Base-by-base conservation (phyloP, 2,797 vertebrate species). In the Oreochromis mossambicus region DNA sequence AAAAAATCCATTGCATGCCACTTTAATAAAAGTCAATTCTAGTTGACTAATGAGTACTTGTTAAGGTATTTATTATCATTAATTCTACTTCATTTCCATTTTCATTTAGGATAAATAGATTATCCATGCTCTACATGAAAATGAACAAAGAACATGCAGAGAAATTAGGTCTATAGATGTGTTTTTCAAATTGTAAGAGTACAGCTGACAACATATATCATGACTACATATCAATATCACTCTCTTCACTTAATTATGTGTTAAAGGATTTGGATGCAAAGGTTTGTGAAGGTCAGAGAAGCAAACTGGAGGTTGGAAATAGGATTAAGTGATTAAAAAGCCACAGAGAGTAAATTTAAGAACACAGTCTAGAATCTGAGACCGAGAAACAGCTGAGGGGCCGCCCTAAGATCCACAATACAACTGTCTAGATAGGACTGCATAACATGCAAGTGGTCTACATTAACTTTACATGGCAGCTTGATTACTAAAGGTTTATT, bases 81-180 rank as follows among this genome's bases (percentile, higher is more conserved):
- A 87, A 89, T 87, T 87, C 29, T 6, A 55, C 41, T 79, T 90
- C 55, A 89, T 92, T 93, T 92, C 73, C 88, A 89, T 92, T 93
- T 92, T 41, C 87, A 89, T 80, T 78, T 48, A 76, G 58, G 43
- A 10, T 92, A 77, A 89, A 90, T 80, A 82, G 52, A 90, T 89
- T 85, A 87, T 13, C 41, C 75, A 38, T 43, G 88, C 83, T 70
- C 51, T 41, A 36, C 21, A 34, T 41, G 58, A 73, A 75, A 78
- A 48, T 26, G 43, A 88, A 63, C 61, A 8, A 8, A 3, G 9
- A 70, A 85, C 54, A 36, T 12, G 70, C 55, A 50, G 36, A 32
- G 24, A 82, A 77, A 81, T 80, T 32, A 78, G 32, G 46, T 52
- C n/a, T 26, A 21, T 54, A 54, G 26, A 26, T 83, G 50, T 58